Conservation (phyloP, 2,888 invertebrate species). For the Notocelia uddmanniana region DNA sequence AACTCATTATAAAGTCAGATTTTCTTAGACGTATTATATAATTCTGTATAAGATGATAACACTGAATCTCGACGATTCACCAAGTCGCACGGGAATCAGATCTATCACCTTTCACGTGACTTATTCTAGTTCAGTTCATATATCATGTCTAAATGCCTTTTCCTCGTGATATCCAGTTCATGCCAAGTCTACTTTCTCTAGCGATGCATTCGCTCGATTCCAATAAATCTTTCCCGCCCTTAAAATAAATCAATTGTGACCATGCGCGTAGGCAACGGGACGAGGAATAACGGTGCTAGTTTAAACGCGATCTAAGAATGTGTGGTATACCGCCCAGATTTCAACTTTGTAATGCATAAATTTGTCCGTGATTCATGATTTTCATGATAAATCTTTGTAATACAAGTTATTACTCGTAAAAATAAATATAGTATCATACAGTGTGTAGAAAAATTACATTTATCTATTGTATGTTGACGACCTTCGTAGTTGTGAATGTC, state of each 20-base stretch:
- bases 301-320: constrained; percentile 49
- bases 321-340: constrained; percentile 52
- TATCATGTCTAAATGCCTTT: constrained; percentile 58
- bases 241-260: constrained; percentile 61
- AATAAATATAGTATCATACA: constrained; percentile 4
- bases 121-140: constrained; percentile 50
- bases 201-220: constrained; percentile 53
- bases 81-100: constrained; percentile 58
- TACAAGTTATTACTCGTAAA: constrained; percentile 32
- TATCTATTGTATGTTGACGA: constrained; percentile 67
- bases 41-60: constrained; percentile 35
- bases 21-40: constrained; percentile 7
- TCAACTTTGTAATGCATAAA: constrained; percentile 41
- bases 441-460: constrained; percentile 64
- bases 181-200: constrained; percentile 74
- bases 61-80: constrained; percentile 54
- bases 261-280: constrained; percentile 52
- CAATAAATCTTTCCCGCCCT: constrained; percentile 59
- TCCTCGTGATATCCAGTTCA: constrained; percentile 60
- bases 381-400: neutral
- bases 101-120: constrained; percentile 60
- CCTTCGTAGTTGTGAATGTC: constrained; percentile 70
- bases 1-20: constrained; percentile 12
- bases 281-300: constrained; percentile 49
- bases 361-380: constrained; percentile 20